Base-by-base conservation (phyloP, 2,113 vertebrate genomes). In the Gallinago jamesoni region DNA sequence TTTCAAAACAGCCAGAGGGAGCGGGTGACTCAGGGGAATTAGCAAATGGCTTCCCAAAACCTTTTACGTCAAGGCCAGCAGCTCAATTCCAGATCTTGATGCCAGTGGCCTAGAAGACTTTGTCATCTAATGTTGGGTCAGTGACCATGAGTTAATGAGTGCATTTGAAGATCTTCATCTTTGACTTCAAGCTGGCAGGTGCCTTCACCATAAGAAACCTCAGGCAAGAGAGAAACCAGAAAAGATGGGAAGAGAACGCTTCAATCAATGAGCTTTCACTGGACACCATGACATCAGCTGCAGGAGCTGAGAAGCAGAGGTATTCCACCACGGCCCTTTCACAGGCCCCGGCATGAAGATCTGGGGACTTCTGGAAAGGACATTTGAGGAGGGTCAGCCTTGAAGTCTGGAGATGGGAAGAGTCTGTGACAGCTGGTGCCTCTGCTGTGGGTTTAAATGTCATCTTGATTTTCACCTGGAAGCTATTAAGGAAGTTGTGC, bases 1-100 rank as follows among this genome's bases (percentile, higher is more conserved):
- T 96, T 96, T 97, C 92, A 95, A 96, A 96, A 96, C 96, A 96
- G 84, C 94, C 89, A 79, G 89, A 91, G 95, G 92, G 86, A 96
- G 70, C 4, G 84, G 21, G 89, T 95, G 86, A 96, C 89, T 95
- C 91, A 95, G 81, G 93, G 89, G 94, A 96, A 87, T 96, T 80
- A 95, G 84, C 87, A 93, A 94, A 89, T 91, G 96, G 86, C 92
- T 96, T 96, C 96, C 80, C 90, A 82, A 97, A 96, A 87, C 50
- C 87, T 91, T 87, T 91, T 95, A 87, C 70, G 30, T 95, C 94
- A 94, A 88, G 91, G 39, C 63, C 93, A 76, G 67, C 62, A 96
- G 66, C 76, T 93, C 14, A 0, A 11, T 83, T 88, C 48, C 83
- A 74, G 72, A 62, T 47, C 47, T 50, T 3, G 6, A 33, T 94